Evolutionary conservation across 37 sponge, comb jelly and placozoan genomes (phyloP).

Genomic region (Sycon ciliatum): DNA sequence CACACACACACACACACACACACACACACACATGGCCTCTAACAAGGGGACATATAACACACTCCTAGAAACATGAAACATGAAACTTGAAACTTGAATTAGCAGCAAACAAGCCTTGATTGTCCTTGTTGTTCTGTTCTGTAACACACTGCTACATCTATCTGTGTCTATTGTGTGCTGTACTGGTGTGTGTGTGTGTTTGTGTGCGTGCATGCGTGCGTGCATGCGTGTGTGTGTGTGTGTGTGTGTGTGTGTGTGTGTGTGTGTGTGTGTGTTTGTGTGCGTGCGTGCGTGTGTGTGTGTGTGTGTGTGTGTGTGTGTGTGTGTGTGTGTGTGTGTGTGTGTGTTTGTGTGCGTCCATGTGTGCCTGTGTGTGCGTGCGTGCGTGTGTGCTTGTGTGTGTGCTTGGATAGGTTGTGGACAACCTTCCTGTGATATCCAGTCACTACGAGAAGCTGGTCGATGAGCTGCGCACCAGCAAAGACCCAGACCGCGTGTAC

Average conservation of each 20-base stretch:
- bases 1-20: no score
- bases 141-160: no score
- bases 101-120: no score
- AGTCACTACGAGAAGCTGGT: constrained; percentile 66
- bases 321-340: constrained; percentile 5
- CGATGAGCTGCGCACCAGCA: background rate
- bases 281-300: background rate
- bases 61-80: no score
- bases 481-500: constrained; percentile 39
- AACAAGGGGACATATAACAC: no score
- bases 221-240: constrained; percentile 1
- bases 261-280: constrained; percentile 1
- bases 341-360: background rate
- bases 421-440: constrained; percentile 52
- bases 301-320: background rate
- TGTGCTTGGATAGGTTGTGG: constrained; percentile 35
- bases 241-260: constrained; percentile 5
- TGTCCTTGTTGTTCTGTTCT: no score
- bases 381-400: background rate
- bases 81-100: no score
- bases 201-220: background rate
- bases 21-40: no score
- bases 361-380: background rate
- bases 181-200: background rate
- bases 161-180: background rate